Base-by-base conservation (phyloP, 2,888 invertebrate species). In the Lamproptera curius region DNA sequence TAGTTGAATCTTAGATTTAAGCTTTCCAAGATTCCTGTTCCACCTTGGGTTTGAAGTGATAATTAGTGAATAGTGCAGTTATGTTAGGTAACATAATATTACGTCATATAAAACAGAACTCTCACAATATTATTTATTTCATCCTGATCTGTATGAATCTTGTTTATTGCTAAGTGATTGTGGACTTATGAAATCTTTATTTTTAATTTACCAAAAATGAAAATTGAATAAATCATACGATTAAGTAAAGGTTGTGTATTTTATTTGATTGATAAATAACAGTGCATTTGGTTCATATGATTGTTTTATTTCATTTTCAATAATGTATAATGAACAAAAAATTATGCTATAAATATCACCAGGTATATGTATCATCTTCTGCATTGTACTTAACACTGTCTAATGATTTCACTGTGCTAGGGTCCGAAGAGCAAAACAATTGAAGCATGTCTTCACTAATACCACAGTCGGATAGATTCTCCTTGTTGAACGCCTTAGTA, bases 381-480 rank as follows among this genome's bases (percentile, higher is more conserved):
- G 83, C 72, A 35, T 89, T 90, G 66, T 90, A 93, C 61, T 92
- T 92, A 20, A 93, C 77, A 65, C 91, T 91, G 61, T 93, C 93
- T 17, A 93, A 67, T 38, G 89, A 76, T 56, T 85, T 76, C 11
- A 92, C 80, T 6, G 82, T 61, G 11, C 69, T 65, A 0, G 87
- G 78, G 64, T 93, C 90, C 1, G 90, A 68, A 0, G 89, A 89
- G 66, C 94, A 94, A 74, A 94, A 93, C 50, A 90, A 87, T 57
- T 90, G 89, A n/a, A 94, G 73, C 66, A 93, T 82, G 16, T 84
- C 81, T 5, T 89, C 76, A 54, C 82, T 90, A 20, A 96, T 86
- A 4, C 97, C 97, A 69, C 96, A 96, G 73, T 96, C 97, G 0
- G 94, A 94, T n/a, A 97, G 88, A 77, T 95, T 96, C 76, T 95